Base-by-base conservation (phyloP, 1,140 invertebrate genomes). In the Kradibia gibbosae region DNA sequence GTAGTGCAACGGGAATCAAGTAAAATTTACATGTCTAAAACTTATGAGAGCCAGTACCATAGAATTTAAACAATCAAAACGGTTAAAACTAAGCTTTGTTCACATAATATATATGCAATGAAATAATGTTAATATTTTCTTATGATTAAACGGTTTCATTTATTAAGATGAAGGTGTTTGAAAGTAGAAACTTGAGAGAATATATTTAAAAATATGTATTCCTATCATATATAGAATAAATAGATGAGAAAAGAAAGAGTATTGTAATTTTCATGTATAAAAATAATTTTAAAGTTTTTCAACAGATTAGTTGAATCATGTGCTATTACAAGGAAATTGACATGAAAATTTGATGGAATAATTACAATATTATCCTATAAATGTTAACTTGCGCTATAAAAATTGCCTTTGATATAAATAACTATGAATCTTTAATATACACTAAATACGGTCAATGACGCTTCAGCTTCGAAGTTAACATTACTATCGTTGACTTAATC, bases 1-100 rank as follows among this genome's bases (percentile, higher is more conserved):
- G 11, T 31, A 36, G 3, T 20, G 62, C 62, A 10, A 67, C 34
- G 20, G 20, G 34, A 39, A 60, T n/a, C 45, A 50, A 42, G 50
- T n/a, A 71, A 79, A 70, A 22, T 72, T 79, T 79, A 67, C 65
- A 15, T 13, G 62, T 28, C 42, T 70, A 55, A 78, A 67, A 36
- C 42, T 36, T 79, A 42, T 45, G 39, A 48, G 74, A 45, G 74
- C 34, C 4, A 31, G 5, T 67, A 11, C 4, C 34, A 0, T 39
- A 28, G 42, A 50, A 50, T 72, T 45, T 50, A 25, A 42, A 72
- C 70, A 72, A 45, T 72, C 42, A n/a, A 7, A 7, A 50, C 20
- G 3, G n/a, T 50, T 11, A 67, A 39, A 20, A 17, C 34, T 13
- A n/a, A 13, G 8, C 17, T 39, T 67, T 67, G 34, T n/a, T 4